Evolutionary conservation across 2,113 vertebrate species (phyloP), one percentile per base, ranked within the genome.

Genomic region (Pelecanoides urinatrix): DNA sequence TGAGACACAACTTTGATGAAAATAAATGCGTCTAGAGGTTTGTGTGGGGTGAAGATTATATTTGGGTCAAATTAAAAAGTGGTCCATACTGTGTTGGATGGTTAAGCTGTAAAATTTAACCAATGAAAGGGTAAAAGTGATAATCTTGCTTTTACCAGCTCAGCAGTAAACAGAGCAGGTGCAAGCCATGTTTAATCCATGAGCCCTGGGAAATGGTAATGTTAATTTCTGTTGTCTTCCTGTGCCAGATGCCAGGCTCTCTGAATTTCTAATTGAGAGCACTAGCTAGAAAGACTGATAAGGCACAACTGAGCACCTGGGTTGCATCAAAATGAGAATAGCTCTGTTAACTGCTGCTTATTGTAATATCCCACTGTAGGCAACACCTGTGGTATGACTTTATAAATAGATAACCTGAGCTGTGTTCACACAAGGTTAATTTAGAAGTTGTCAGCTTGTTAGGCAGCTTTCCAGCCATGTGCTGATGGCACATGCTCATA

Each of bases 131-230:
- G 27, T 70, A 67, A 71, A 87, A 91, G 55, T 86, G 38, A 30
- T 83, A 90, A 87, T 78, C 62, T 81, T 88, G 82, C 34, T 96
- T 94, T 91, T 96, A 63, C 55, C 82, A 96, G 85, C 88, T 94
- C 92, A 94, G 94, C 91, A 89, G 86, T 81, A 91, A 95, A 73
- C 78, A 90, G 87, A 88, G 88, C 94, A 97, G 92, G 96, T 95
- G 95, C 88, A 86, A 85, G 36, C 40, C 91, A 75, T 95, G 94
- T 84, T 94, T 96, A 92, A 95, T 96, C 94, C 91, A 86, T 85
- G 74, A 84, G 80, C 58, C 70, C 68, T 93, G 92, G 96, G 96
- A 96, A 81, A 84, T 11, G 15, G 47, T 11, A 68, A 87, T 86
- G 72, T 18, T 92, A 44, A 75, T 89, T 77, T 92, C 56, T 95